phyloP scores from a whole-genome alignment of 2,888 invertebrate species.

The Minunthozetes semirufus region DNA sequence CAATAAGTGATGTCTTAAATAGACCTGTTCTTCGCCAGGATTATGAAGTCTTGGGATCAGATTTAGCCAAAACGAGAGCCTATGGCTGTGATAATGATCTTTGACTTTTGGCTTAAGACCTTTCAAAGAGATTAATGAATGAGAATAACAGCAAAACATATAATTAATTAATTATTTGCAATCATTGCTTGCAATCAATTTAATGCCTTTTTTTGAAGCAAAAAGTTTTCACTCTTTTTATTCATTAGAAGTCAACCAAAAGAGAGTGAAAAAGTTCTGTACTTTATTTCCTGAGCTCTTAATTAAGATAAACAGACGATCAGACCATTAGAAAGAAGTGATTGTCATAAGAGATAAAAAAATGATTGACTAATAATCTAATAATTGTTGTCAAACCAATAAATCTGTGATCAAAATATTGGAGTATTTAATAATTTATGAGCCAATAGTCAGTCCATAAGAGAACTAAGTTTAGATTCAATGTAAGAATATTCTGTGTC shows the following conservation, averaged over 20 bases:
- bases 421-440: too few species aligned
- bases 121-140: background rate
- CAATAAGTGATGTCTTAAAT: conserved; percentile 35
- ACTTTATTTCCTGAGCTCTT: background rate
- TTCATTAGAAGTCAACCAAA: background rate
- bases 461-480: too few species aligned
- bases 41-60: conserved; percentile 76
- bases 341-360: background rate
- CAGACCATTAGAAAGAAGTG: background rate
- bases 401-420: background rate
- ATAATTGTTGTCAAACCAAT: background rate
- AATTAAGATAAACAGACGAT: background rate
- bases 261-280: too few species aligned
- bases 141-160: background rate
- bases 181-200: background rate
- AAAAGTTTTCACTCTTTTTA: background rate
- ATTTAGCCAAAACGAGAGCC: conserved; percentile 52
- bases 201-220: background rate
- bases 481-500: too few species aligned
- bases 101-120: conserved; percentile 43
- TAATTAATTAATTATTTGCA: background rate
- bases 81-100: conserved; percentile 48
- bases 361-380: conserved; percentile 17
- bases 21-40: conserved; percentile 58
- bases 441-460: too few species aligned